Evolutionary conservation across 2,797 vertebrate species (phyloP), one percentile per base, ranked within the genome.

Genomic region (Tapirus indicus): DNA sequence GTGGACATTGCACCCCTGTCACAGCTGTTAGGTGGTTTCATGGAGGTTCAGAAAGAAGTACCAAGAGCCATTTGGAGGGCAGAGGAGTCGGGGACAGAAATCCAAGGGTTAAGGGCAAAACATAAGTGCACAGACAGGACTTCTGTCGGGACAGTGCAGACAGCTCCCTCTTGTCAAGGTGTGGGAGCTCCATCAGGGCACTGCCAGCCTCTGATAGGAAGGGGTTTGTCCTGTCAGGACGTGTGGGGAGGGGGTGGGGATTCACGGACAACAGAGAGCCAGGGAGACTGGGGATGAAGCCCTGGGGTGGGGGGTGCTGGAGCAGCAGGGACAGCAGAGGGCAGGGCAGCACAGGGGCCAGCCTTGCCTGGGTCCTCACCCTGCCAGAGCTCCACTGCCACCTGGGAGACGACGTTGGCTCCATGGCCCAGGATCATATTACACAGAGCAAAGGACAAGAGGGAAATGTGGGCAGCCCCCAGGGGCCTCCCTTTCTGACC

Each of bases 231-330:
- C 41, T 7, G 23, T 8, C 44, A 44, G 47, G 23, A 29, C 58
- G 32, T 49, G 20, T 52, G 9, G 75, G 32, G 7, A 52, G 49
- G 54, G n/a, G 5, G 5, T 38, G 25, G 58, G 58, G 23, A 32
- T 13, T 62, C 25, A 3, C 13, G 49, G 86, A 13, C 71, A 44
- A 38, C 25, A 16, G 47, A 77, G 49, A 69, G 60, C 25, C 80
- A 75, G 20, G 27, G 9, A 29, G 29, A 68, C 80, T 58, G 60
- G 29, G 7, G 6, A 44, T 6, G 4, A 38, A 80, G 25, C 84
- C 41, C 0, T 14, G 0, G 72, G 12, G 9, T 3, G 56, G 32
- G 9, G 0, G 1, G 66, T 25, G 49, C n/a, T 21, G 77, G 44
- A 44, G 66, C 29, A 74, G 77, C 41, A 35, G 35, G 64, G 27